Conservation (phyloP, 30 jellyfish, hydroid and myxozoan species). For the Pelagia noctiluca region DNA sequence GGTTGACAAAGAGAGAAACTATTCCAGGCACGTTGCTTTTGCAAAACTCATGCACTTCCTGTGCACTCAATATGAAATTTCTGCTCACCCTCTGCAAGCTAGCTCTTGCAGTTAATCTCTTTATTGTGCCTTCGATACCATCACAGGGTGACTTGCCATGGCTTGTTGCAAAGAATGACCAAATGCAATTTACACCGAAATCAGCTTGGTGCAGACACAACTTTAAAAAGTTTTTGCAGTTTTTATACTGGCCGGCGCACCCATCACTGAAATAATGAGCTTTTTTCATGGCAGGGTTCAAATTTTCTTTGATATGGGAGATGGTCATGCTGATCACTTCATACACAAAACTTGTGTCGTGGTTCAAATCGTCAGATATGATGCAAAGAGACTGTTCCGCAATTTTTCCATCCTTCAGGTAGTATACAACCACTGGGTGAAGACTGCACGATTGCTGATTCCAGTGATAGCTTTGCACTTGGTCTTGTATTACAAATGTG, state of each 20-base stretch:
- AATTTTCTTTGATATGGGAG: not conserved
- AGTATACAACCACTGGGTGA: constrained; percentile 19
- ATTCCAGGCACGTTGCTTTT: not conserved
- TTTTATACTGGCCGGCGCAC: not conserved
- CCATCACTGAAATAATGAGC: too few relatives aligned
- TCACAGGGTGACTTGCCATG: constrained; percentile 53
- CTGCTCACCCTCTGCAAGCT: constrained; percentile 30
- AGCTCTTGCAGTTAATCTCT: constrained; percentile 55
- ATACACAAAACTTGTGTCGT: constrained; percentile 35
- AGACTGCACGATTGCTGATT: constrained; percentile 16
- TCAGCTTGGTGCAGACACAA: constrained; percentile 54
- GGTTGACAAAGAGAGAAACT: not conserved
- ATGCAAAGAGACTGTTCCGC: not conserved
- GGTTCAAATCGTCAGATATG: constrained; percentile 30
- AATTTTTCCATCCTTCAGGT: not conserved
- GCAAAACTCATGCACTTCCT: constrained; percentile 37
- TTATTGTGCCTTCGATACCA: constrained; percentile 72
- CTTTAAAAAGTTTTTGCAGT: constrained; percentile 35
- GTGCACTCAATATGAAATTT: constrained; percentile 3
- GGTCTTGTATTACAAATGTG: constrained; percentile 26
- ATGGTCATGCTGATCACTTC: not conserved
- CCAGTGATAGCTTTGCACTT: constrained; percentile 42
- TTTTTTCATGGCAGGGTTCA: not conserved
- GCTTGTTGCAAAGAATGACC: constrained; percentile 41
- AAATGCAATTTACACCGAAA: constrained; percentile 35